Evolutionary conservation across 2,797 vertebrate species (phyloP).

Genomic region (Remorina albescens): DNA sequence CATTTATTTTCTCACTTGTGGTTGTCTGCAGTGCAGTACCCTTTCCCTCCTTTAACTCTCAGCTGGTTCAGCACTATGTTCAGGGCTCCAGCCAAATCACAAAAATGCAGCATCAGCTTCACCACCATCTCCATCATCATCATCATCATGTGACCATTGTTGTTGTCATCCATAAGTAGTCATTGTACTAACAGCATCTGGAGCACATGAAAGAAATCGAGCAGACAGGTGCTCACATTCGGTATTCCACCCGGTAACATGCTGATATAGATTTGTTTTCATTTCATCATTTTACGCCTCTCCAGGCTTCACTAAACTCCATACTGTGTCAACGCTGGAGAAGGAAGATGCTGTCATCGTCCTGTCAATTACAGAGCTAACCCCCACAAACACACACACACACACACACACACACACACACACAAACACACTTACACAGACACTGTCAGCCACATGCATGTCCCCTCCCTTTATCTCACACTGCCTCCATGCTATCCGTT

Average conservation of each 20-base stretch:
- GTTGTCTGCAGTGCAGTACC: neutral
- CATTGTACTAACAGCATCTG: slow-evolving; percentile 52
- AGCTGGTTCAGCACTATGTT: too few relatives aligned
- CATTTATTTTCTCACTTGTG: neutral
- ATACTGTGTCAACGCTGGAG: slow-evolving; percentile 39
- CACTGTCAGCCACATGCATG: neutral
- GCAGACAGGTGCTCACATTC: slow-evolving; percentile 55
- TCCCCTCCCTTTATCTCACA: slow-evolving; percentile 7
- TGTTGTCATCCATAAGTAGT: slow-evolving; percentile 34
- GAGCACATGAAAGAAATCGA: slow-evolving; percentile 53
- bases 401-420: slow-evolving; percentile 10
- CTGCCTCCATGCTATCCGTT: slow-evolving; percentile 8
- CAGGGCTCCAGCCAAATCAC: slow-evolving; percentile 7
- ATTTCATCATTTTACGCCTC: slow-evolving; percentile 69
- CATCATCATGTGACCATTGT: slow-evolving; percentile 30
- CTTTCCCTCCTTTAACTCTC: neutral
- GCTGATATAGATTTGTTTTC: slow-evolving; percentile 65
- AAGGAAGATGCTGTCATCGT: slow-evolving; percentile 37
- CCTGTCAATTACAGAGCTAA: slow-evolving; percentile 64
- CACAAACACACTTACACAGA: slow-evolving; percentile 5
- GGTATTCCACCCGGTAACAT: slow-evolving; percentile 54
- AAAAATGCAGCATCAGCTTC: neutral
- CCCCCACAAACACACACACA: slow-evolving; percentile 9
- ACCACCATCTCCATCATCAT: slow-evolving; percentile 1
- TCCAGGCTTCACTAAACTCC: slow-evolving; percentile 68